Conservation (phyloP, 2,888 invertebrate species). For the Heterodera filipjevi region DNA sequence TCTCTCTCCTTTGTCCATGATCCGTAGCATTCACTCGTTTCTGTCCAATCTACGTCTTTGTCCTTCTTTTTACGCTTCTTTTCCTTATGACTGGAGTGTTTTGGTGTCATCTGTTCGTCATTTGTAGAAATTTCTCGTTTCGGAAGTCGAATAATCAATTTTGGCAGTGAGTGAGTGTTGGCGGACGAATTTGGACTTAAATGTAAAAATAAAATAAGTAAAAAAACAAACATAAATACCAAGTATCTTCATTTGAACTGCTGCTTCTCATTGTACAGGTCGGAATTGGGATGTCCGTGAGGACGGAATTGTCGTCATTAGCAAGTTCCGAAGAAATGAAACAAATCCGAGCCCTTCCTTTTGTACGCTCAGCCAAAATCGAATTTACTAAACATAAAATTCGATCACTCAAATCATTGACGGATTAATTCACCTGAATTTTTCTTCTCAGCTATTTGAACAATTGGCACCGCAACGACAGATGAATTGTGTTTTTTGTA, state of each 20-base stretch:
- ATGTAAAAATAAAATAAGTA: not conserved
- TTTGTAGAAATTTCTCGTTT: not conserved
- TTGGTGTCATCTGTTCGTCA: not conserved
- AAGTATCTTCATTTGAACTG: not conserved
- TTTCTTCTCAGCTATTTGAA: not conserved
- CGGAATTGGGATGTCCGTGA: slow-evolving; percentile 18
- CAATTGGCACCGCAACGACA: not conserved
- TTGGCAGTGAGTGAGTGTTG: slow-evolving; percentile 18
- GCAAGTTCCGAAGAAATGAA: slow-evolving; percentile 13
- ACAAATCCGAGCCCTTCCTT: not conserved
- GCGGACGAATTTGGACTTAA: not conserved
- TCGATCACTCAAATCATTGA: not conserved
- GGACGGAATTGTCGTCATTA: slow-evolving; percentile 19
- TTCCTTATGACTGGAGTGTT: slow-evolving; percentile 18
- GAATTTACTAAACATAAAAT: not conserved
- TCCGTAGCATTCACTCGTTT: not conserved
- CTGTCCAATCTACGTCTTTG: slow-evolving; percentile 42
- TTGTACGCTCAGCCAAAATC: not conserved
- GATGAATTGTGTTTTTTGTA: not conserved
- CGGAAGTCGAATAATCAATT: slow-evolving; percentile 30
- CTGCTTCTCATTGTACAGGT: slow-evolving; percentile 13
- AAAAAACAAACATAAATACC: not conserved
- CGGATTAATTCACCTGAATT: not conserved
- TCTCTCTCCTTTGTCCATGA: slow-evolving; percentile 39
- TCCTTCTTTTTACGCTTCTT: slow-evolving; percentile 43